phyloP scores from a whole-genome alignment of 2,888 invertebrate genomes.

The Leucophora obtusa region DNA sequence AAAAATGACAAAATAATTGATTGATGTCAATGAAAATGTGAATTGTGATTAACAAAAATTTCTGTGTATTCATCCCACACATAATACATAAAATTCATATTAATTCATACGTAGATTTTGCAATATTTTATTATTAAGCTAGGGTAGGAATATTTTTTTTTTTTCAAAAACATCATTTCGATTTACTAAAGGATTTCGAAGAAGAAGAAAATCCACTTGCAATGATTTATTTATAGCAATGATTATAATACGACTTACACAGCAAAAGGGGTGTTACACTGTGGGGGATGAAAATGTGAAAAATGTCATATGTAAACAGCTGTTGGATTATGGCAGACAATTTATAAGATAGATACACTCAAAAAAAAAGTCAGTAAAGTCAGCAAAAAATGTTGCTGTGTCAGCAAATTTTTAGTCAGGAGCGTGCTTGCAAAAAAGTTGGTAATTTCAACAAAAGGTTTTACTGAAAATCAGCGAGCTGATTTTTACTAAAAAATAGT shows the following conservation, averaged over 20 bases:
- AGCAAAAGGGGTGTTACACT: slow-evolving; percentile 7
- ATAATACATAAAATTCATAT: neutral
- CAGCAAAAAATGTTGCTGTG: no score
- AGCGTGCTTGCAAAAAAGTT: no score
- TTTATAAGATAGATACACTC: no score
- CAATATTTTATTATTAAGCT: neutral
- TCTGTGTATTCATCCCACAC: neutral
- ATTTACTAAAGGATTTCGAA: slow-evolving; percentile 1
- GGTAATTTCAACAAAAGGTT: no score
- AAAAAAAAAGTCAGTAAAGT: no score
- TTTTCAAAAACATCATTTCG: neutral
- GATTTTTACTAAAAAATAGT: no score
- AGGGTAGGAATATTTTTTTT: neutral
- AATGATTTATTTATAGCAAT: neutral
- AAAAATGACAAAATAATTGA: slow-evolving; percentile 72
- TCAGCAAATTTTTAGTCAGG: no score
- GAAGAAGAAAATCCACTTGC: neutral
- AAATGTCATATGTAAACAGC: slow-evolving; percentile 38
- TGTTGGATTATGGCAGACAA: slow-evolving; percentile 7
- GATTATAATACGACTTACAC: neutral
- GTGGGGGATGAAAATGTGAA: slow-evolving; percentile 13
- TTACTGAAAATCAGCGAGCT: no score
- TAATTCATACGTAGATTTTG: neutral
- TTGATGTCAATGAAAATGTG: slow-evolving; percentile 66
- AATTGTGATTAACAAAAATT: neutral